A percentile compares a stretch with the other conserved stretches of the same genome.
These are phyloP conservation scores for Brenthis daphne DNA, from an alignment of 2,888 invertebrate genomes.

Conservation along the genomic window DNA sequence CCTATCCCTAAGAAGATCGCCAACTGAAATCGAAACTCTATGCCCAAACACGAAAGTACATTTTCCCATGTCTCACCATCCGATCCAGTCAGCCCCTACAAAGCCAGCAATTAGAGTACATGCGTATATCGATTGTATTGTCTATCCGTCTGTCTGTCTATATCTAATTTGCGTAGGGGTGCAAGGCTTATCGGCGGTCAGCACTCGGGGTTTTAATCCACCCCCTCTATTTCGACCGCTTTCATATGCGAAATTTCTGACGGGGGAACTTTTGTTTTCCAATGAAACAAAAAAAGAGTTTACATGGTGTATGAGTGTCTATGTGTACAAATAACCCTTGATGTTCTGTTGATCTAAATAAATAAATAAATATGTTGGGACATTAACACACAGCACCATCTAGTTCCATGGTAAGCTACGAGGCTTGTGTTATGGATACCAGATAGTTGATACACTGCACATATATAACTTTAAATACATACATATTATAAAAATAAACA, in stretches of 20 bases:
- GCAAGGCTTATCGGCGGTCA: slow-evolving; percentile 34
- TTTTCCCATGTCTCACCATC: not conserved
- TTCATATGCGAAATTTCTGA: slow-evolving; percentile 15
- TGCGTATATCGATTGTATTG: slow-evolving; percentile 54
- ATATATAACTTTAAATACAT: no score
- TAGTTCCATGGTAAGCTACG: no score
- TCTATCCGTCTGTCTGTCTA: slow-evolving; percentile 44
- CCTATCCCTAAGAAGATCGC: slow-evolving; percentile 11
- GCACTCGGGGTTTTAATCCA: slow-evolving; percentile 27
- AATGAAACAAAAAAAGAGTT: slow-evolving; percentile 4
- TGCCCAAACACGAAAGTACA: not conserved
- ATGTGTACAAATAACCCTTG: not conserved
- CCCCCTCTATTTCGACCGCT: slow-evolving; percentile 13
- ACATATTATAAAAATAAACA: no score
- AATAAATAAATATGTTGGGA: no score
- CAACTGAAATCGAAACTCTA: slow-evolving; percentile 1
- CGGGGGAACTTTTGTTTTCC: slow-evolving; percentile 6
- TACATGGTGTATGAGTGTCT: not conserved
- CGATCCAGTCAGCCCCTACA: slow-evolving; percentile 13
- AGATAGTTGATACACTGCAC: no score
- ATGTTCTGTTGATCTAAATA: not conserved
- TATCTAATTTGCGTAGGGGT: slow-evolving; percentile 33
- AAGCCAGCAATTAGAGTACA: slow-evolving; percentile 41
- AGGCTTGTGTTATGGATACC: no score
- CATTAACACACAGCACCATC: no score